phyloP scores from a whole-genome alignment of 53 echinoderm and acorn worm genomes.

The Luidia sarsii region DNA sequence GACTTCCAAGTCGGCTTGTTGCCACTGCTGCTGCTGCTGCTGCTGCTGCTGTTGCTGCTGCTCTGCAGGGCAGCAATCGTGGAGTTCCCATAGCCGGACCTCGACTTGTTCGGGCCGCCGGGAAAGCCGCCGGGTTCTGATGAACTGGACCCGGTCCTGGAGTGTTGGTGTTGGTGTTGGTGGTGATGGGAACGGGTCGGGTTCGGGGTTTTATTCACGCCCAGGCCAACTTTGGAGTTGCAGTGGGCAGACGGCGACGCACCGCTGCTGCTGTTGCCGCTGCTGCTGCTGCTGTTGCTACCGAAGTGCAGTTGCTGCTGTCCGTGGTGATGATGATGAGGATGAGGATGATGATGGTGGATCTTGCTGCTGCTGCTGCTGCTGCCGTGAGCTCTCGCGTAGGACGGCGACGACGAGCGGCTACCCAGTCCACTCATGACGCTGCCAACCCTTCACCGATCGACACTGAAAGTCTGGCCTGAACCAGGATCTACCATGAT shows the following conservation, averaged over 20 bases:
- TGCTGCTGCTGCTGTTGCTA: neutral
- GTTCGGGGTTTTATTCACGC: too few relatives aligned
- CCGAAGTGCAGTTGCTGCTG: neutral
- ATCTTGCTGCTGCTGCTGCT: neutral
- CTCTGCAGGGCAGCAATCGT: too few relatives aligned
- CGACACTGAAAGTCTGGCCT: too few relatives aligned
- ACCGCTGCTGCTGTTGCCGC: neutral
- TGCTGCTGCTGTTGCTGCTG: neutral
- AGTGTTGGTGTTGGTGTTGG: neutral
- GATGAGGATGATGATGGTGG: slow-evolving; percentile 23
- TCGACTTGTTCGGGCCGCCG: too few relatives aligned
- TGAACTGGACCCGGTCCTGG: slow-evolving; percentile 24
- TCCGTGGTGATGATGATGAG: neutral
- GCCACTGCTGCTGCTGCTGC: neutral
- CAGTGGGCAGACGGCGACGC: neutral
- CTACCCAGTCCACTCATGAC: slow-evolving; percentile 34
- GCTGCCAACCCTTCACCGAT: neutral
- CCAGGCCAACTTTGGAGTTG: too few relatives aligned
- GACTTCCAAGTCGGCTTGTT: slow-evolving; percentile 62
- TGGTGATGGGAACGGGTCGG: slow-evolving; percentile 19
- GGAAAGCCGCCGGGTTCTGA: too few relatives aligned
- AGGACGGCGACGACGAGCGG: neutral
- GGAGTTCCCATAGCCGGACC: neutral
- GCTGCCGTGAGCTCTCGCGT: neutral
- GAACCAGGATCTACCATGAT: too few relatives aligned